Evolutionary conservation across 35 echinoderm and acorn worm genomes (phyloP).

Genomic region (Anneissia japonica): DNA sequence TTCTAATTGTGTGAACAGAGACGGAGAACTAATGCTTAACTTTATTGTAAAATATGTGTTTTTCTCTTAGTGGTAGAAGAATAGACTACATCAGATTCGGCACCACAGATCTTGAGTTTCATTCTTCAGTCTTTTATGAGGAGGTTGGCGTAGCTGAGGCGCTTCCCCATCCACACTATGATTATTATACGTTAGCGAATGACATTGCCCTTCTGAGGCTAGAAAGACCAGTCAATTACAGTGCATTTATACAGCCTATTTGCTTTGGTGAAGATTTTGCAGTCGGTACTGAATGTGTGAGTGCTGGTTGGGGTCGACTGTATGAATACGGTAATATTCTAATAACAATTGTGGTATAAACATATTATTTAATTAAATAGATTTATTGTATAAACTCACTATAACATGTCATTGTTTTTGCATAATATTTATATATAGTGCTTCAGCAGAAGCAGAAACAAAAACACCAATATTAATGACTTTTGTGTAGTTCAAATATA

Average conservation of each 20-base stretch:
- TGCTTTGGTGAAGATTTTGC: not conserved
- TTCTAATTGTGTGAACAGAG: too few species aligned
- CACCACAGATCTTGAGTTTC: not conserved
- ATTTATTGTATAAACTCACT: too few species aligned
- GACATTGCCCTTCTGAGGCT: not conserved
- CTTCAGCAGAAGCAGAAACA: too few species aligned
- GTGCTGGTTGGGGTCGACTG: not conserved
- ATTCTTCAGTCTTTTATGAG: not conserved
- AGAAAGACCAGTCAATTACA: not conserved
- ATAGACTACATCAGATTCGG: not conserved
- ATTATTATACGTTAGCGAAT: not conserved
- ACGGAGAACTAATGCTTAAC: too few species aligned
- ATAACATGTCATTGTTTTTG: too few species aligned
- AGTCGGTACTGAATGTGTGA: not conserved
- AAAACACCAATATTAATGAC: too few species aligned
- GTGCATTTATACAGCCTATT: not conserved
- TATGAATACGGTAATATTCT: too few species aligned
- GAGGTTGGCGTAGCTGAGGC: not conserved
- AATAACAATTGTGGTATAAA: too few species aligned
- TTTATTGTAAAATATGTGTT: too few species aligned
- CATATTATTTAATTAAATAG: too few species aligned
- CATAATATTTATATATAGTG: too few species aligned
- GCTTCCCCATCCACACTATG: not conserved
- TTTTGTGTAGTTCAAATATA: too few species aligned
- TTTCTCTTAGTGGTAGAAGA: not conserved